Evolutionary conservation across 2,113 vertebrate genomes (phyloP), one percentile per base, ranked within the genome.

Genomic region (Peucedramus taeniatus): DNA sequence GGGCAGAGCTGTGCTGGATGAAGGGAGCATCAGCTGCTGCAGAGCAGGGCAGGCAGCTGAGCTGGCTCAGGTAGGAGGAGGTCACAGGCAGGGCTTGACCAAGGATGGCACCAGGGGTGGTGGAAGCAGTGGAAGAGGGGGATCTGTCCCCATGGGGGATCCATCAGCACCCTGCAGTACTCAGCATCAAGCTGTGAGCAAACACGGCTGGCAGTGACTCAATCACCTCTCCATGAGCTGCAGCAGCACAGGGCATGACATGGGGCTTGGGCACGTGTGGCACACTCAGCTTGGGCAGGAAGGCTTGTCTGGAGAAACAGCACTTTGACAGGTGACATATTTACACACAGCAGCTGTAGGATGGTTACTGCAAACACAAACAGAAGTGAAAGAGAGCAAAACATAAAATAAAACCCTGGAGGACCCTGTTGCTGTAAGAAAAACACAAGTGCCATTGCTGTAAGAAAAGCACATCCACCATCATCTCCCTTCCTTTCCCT

Each of bases 161-260:
- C 20, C 0, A 0, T 2, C 2, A 4, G 18, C 18, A 30, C 19
- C 22, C 44, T 22, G 53, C 35, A 13, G 26, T 6, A 5, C 23
- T 68, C 33, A 1, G 37, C 33, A 4, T 20, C 20, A 0, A 2
- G 44, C 61, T 49, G 31, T 33, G 63, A 16, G 39, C 49, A 26
- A 33, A 21, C 53, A 6, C 1, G 3, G 65, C 24, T 26, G 50
- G 44, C 30, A 26, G 35, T 4, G 5, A 1, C 15, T 11, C 44
- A 13, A 39, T 50, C 50, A 33, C 22, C 27, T 33, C 51, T 3
- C 22, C 66, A 1, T 0, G 42, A 61, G 57, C 9, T 37, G 47
- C 2, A 47, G 66, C 66, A 71, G 79, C 66, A 37, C 27, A 88
- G 49, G 75, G 26, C 17, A 15, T 2, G 27, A 4, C 6, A 0